These are phyloP conservation scores for Drosophila kohkoa DNA, from an alignment of 1,140 invertebrate genomes.

Conservation along the genomic window DNA sequence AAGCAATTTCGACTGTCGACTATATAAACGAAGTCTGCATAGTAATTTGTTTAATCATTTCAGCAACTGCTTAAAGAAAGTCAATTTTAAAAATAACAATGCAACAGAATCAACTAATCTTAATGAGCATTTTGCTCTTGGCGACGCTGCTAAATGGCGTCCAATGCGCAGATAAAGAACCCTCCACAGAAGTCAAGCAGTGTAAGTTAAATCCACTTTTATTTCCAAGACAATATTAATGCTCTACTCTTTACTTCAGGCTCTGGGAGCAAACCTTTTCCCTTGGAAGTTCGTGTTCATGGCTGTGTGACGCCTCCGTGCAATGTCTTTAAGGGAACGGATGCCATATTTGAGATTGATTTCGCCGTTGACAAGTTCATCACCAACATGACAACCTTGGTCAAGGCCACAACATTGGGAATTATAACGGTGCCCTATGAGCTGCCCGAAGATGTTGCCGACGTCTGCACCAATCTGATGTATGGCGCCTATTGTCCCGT, in stretches of 20 bases:
- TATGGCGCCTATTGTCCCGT: conserved; percentile 76
- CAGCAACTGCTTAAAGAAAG: conserved; percentile 32
- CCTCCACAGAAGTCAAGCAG: conserved; percentile 60
- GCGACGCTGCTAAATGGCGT: conserved; percentile 5
- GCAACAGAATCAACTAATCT: conserved; percentile 41
- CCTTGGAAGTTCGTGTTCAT: conserved; percentile 64
- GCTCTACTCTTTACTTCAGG: conserved; percentile 39
- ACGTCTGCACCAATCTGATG: conserved; percentile 73
- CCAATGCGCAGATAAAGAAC: conserved; percentile 29
- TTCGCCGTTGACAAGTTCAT: conserved; percentile 71
- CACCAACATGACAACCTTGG: conserved; percentile 59
- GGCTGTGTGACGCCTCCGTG: conserved; percentile 69
- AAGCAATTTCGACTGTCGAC: conserved; percentile 9
- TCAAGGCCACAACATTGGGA: conserved; percentile 73
- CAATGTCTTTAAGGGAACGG: conserved; percentile 57
- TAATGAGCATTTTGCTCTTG: conserved; percentile 46
- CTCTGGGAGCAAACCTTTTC: conserved; percentile 70
- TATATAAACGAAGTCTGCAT: conserved; percentile 61
- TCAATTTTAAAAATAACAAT: conserved; percentile 19
- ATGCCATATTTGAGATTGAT: conserved; percentile 68
- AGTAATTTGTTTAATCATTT: conserved; percentile 15
- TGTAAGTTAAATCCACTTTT: conserved; percentile 46
- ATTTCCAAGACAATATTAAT: background rate
- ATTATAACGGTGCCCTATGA: conserved; percentile 77
- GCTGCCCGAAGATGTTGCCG: conserved; percentile 66